Evolutionary conservation across 2,113 vertebrate genomes (phyloP).

Genomic region (Parus major): DNA sequence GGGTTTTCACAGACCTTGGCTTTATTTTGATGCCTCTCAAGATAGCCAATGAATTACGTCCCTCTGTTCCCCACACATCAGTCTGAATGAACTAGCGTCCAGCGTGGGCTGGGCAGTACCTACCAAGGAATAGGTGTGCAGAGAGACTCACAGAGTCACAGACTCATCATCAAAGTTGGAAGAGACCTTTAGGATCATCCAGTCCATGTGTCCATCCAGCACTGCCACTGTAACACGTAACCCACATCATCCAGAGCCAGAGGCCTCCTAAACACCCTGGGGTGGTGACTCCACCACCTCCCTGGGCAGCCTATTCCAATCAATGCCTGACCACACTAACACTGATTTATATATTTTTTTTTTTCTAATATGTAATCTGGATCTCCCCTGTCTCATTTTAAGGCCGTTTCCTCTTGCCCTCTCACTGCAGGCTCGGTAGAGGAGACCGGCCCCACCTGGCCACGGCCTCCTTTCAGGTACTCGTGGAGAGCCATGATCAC

Average conservation of each 20-base stretch:
- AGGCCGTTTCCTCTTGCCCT: background rate
- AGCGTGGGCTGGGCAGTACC: background rate
- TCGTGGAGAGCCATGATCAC: rapidly evolving
- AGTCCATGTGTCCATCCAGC: background rate
- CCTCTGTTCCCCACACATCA: background rate
- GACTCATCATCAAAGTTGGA: background rate
- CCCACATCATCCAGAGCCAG: background rate
- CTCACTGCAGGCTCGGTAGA: background rate
- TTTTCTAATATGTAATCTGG: background rate
- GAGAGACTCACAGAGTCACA: background rate
- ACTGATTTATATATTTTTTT: no score
- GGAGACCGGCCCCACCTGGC: rapidly evolving
- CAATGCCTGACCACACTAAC: background rate
- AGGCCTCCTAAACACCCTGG: background rate
- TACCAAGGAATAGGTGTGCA: background rate
- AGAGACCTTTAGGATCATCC: background rate
- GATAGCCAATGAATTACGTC: background rate
- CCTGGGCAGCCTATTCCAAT: background rate
- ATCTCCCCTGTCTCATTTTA: background rate
- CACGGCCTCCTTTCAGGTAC: background rate
- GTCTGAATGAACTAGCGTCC: no score
- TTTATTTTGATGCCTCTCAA: background rate
- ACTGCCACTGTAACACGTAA: no score
- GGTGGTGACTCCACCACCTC: no score
- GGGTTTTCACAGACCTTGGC: background rate